Evolutionary conservation across 2,888 invertebrate species (phyloP).

Genomic region (Gerosis bhagava): DNA sequence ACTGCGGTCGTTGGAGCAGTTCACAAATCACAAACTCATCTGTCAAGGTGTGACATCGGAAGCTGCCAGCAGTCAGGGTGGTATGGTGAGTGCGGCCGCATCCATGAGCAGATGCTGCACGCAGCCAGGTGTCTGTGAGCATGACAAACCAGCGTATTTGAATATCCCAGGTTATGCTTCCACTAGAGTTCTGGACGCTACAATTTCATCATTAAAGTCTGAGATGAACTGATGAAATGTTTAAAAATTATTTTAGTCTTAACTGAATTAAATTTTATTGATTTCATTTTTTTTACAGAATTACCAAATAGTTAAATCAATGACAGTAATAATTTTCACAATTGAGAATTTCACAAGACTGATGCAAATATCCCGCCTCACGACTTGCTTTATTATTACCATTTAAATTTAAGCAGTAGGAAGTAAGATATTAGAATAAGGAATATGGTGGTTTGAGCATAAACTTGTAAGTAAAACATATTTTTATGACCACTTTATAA

Average conservation of each 20-base stretch:
- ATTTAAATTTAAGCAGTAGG: conserved; percentile 75
- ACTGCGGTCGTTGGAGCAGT: conserved; percentile 75
- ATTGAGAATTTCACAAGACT: conserved; percentile 81
- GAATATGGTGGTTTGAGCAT: conserved; percentile 56
- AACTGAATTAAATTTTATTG: conserved; percentile 36
- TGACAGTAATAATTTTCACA: conserved; percentile 76
- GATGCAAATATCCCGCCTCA: conserved; percentile 83
- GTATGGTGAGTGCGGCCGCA: conserved; percentile 40
- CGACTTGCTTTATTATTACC: conserved; percentile 82
- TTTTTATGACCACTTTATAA: conserved; percentile 23
- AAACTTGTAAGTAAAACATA: conserved; percentile 35
- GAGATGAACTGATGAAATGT: conserved; percentile 70
- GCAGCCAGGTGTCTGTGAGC: conserved; percentile 75
- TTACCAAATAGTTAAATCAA: conserved; percentile 75
- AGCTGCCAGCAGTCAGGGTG: conserved; percentile 42
- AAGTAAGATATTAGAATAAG: conserved; percentile 65
- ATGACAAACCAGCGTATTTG: conserved; percentile 77
- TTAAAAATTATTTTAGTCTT: conserved; percentile 26
- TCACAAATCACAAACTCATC: conserved; percentile 75
- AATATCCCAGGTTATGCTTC: conserved; percentile 78
- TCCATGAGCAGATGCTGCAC: conserved; percentile 68
- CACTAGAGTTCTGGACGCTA: conserved; percentile 71
- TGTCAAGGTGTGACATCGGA: conserved; percentile 63
- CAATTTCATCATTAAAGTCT: conserved; percentile 72
- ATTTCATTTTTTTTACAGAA: conserved; percentile 58